These are phyloP conservation scores for Apotomis capreana DNA, from an alignment of 2,888 invertebrate genomes.

Conservation along the genomic window DNA sequence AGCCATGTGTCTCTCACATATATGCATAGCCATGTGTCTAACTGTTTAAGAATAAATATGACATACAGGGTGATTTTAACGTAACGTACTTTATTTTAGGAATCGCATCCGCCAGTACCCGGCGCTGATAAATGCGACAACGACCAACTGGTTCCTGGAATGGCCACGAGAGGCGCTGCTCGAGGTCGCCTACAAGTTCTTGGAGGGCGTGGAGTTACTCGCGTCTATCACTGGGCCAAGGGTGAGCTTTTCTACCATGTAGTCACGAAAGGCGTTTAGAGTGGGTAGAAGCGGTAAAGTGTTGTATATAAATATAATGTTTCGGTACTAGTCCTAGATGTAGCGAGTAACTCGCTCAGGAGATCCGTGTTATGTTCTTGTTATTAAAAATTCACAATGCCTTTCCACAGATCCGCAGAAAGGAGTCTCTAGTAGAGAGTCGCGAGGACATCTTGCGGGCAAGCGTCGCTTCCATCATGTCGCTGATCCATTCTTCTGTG, in stretches of 20 bases:
- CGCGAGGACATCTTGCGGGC: slow-evolving; percentile 85
- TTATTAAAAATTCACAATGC: too few relatives aligned
- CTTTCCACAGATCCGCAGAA: slow-evolving; percentile 60
- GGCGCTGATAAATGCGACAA: slow-evolving; percentile 92
- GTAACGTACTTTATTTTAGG: slow-evolving; percentile 63
- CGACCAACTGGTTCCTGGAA: slow-evolving; percentile 95
- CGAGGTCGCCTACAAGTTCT: slow-evolving; percentile 94
- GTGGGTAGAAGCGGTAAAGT: too few relatives aligned
- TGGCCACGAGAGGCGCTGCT: slow-evolving; percentile 95
- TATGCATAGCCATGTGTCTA: too few relatives aligned
- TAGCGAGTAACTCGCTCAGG: too few relatives aligned
- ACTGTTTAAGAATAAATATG: too few relatives aligned
- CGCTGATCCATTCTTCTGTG: slow-evolving; percentile 93
- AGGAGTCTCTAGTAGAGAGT: slow-evolving; percentile 75
- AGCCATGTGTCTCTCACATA: too few relatives aligned
- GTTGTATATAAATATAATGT: too few relatives aligned
- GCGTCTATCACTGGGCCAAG: slow-evolving; percentile 86
- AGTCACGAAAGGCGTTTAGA: too few relatives aligned
- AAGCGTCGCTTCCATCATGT: slow-evolving; percentile 89
- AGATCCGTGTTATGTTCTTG: too few relatives aligned
- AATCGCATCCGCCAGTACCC: slow-evolving; percentile 94
- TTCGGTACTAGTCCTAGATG: too few relatives aligned
- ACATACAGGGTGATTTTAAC: too few relatives aligned
- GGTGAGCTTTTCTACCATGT: slow-evolving; percentile 58
- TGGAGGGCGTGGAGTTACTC: slow-evolving; percentile 88